phyloP scores from a whole-genome alignment of 92 coral and sea anemone species.

The Porites lobata region DNA sequence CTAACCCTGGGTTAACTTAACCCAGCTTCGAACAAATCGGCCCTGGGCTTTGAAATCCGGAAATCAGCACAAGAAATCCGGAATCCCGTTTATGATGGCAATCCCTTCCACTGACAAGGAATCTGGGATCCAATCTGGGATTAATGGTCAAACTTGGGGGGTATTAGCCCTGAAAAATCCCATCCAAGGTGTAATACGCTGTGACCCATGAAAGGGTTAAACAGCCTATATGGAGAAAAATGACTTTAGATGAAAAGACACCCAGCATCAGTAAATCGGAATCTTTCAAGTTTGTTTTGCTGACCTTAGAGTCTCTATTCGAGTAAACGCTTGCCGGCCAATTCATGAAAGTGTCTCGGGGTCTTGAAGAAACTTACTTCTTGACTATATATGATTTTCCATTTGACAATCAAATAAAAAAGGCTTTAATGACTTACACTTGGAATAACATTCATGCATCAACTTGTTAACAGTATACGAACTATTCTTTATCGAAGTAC shows the following conservation, averaged over 20 bases:
- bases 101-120: too few relatives aligned
- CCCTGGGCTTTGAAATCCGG: too few relatives aligned
- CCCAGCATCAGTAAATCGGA: background rate
- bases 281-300: background rate
- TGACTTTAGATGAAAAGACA: background rate
- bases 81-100: too few relatives aligned
- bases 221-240: background rate
- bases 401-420: background rate
- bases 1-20: too few relatives aligned
- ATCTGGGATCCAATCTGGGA: too few relatives aligned
- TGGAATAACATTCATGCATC: background rate
- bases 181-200: background rate
- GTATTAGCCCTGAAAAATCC: conserved; percentile 1
- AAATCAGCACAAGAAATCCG: too few relatives aligned
- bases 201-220: background rate
- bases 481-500: conserved; percentile 20
- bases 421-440: background rate
- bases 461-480: background rate
- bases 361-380: background rate
- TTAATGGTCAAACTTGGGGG: background rate
- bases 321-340: background rate
- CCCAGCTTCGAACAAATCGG: too few relatives aligned
- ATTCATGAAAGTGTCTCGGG: background rate
- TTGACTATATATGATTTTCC: background rate
- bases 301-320: background rate